Evolutionary conservation across 2,888 invertebrate genomes (phyloP).

Genomic region (Calameuta idolon): DNA sequence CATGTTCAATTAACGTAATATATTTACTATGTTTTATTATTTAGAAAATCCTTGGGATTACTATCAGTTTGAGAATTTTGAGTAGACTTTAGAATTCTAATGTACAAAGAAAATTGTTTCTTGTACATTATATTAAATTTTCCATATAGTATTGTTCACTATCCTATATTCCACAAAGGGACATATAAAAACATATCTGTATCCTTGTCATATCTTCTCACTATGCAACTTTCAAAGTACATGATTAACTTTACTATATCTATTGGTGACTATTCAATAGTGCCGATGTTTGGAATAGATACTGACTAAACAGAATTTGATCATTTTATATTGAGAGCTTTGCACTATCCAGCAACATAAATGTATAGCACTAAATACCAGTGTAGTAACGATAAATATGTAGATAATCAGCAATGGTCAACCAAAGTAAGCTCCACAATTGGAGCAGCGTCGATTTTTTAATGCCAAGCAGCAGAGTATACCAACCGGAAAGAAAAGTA

Average conservation of each 20-base stretch:
- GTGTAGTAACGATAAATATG: background rate
- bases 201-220: background rate
- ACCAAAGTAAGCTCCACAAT: constrained; percentile 87
- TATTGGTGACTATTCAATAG: background rate
- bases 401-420: constrained; percentile 52
- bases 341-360: background rate
- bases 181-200: background rate
- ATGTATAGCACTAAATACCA: background rate
- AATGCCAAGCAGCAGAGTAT: constrained; percentile 88
- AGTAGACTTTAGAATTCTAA: background rate
- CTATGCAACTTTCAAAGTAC: background rate
- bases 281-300: background rate
- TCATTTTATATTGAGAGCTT: background rate
- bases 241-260: background rate
- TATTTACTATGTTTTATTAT: background rate
- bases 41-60: background rate
- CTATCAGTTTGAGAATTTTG: background rate
- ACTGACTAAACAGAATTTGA: background rate
- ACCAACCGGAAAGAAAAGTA: constrained; percentile 88
- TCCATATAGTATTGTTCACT: background rate
- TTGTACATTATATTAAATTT: background rate
- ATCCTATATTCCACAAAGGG: background rate
- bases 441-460: constrained; percentile 86
- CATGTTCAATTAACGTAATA: background rate
- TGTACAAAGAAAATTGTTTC: background rate